Evolutionary conservation across 2,888 invertebrate genomes (phyloP).

Genomic region (Elegia similella): DNA sequence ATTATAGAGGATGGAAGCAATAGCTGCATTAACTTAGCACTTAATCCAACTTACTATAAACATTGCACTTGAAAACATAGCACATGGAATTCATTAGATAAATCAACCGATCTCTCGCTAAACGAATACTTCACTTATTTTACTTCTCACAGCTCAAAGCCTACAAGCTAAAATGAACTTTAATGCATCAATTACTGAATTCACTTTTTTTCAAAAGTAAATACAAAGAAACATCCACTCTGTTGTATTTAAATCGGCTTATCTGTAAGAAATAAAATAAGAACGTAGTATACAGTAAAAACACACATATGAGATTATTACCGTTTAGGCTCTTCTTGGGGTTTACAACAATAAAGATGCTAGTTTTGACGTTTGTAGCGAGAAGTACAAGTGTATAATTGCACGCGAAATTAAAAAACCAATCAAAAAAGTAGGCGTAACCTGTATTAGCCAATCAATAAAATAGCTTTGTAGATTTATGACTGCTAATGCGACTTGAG

Average conservation of each 20-base stretch:
- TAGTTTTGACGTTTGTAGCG: neutral
- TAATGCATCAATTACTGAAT: too few relatives aligned
- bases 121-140: neutral
- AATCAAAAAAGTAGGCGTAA: too few relatives aligned
- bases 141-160: neutral
- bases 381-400: neutral
- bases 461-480: too few relatives aligned
- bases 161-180: too few relatives aligned
- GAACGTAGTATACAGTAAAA: neutral
- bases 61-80: slow-evolving; percentile 2
- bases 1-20: neutral
- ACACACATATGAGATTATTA: neutral
- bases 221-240: too few relatives aligned
- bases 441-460: too few relatives aligned
- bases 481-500: too few relatives aligned
- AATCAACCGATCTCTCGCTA: neutral
- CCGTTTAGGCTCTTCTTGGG: slow-evolving; percentile 14
- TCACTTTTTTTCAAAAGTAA: too few relatives aligned
- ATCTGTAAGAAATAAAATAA: too few relatives aligned
- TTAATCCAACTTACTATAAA: slow-evolving; percentile 8
- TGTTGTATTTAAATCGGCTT: too few relatives aligned
- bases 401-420: too few relatives aligned
- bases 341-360: slow-evolving; percentile 11
- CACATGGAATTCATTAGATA: neutral
- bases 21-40: slow-evolving; percentile 21